Evolutionary conservation across 1,140 invertebrate genomes (phyloP), one percentile per base, ranked within the genome.

Genomic region (Diorhabda elongata): DNA sequence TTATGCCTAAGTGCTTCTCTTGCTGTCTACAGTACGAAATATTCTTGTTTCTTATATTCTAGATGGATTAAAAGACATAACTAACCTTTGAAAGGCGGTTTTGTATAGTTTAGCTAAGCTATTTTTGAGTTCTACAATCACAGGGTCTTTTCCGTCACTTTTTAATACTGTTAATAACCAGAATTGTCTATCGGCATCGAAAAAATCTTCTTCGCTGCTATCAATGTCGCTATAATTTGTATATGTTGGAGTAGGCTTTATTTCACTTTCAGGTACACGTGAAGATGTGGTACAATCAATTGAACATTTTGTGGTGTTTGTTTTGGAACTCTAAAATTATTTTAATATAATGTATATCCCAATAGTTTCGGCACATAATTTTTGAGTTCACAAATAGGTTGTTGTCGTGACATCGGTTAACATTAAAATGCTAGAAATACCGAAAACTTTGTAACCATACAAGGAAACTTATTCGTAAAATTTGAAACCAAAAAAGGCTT

Each of bases 161-260:
- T 78, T 78, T 58, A 93, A 84, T 44, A 93, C 89, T 3, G 92
- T 94, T 2, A 93, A 77, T 45, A 94, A 78, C 92, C 92, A 94
- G 80, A 92, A 94, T 42, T 90, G 84, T 60, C 85, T 79, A 75
- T 88, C 87, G 6, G 83, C 79, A 61, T 74, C 70, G 8, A 75
- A 70, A 44, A 79, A 81, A 68, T 83, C 79, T 8, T 82, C 75
- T 42, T 68, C 61, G 58, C 67, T 58, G 47, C 78, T 72, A 42
- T 79, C 76, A 6, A 76, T 75, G 44, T 45, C 61, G 47, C 52
- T 69, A 60, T 69, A 42, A 61, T 52, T 47, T 66, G 67, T 63
- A 42, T 62, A 64, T 6, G 76, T 76, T 70, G 74, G 78, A 58
- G 74, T 78, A 41, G 75, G 80, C 61, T 44, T 71, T n/a, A 78